Percentiles rank a stretch among this genome's conserved stretches.
Evolutionary conservation across 2,113 vertebrate genomes (phyloP).

Genomic region (Microtus montanus): DNA sequence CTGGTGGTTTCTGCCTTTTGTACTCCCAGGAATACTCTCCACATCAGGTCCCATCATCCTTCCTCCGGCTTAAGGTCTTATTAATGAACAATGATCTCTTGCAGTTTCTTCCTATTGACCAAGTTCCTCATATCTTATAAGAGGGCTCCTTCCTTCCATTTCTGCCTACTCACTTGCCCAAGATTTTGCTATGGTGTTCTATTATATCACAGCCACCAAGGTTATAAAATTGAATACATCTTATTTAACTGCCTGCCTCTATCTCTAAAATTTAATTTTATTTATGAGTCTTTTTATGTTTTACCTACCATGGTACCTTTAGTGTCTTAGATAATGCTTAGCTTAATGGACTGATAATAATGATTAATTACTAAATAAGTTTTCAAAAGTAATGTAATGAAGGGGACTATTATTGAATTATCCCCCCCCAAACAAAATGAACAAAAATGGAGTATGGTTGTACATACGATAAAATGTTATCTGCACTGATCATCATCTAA

Average conservation of each 20-base stretch:
- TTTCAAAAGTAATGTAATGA: not conserved
- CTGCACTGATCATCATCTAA: not conserved
- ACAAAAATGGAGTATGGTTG: not conserved
- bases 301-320: not conserved
- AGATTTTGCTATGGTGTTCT: not conserved
- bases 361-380: not conserved
- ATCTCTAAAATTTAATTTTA: not conserved
- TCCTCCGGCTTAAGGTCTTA: not conserved
- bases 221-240: not conserved
- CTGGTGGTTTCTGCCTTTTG: not conserved
- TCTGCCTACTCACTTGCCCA: not conserved
- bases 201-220: not conserved
- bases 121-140: not conserved
- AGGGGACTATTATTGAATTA: not conserved
- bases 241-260: not conserved
- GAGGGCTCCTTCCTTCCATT: accelerated
- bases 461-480: not conserved
- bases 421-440: not conserved
- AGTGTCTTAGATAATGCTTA: not conserved
- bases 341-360: not conserved
- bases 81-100: not conserved
- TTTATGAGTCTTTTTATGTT: not conserved
- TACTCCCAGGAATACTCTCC: not conserved
- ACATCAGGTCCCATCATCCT: not conserved
- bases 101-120: not conserved